These are phyloP conservation scores for Folsomia manolachei DNA, from an alignment of 2,888 invertebrate species.

Conservation along the genomic window DNA sequence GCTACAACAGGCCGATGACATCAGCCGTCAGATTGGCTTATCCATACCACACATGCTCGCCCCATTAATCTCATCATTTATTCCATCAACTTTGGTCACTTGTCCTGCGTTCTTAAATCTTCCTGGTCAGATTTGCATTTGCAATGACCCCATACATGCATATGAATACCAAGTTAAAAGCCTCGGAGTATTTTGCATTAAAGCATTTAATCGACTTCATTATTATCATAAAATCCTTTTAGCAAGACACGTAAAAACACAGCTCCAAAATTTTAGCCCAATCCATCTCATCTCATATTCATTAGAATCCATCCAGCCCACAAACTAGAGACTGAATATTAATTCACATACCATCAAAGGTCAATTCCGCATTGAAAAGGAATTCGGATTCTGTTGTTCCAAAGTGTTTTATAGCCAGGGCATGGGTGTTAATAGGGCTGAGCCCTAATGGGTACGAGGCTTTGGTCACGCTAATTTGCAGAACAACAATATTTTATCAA, in stretches of 20 bases:
- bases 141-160: too few species aligned
- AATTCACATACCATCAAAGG: too few species aligned
- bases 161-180: background rate
- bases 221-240: conserved; percentile 1
- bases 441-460: too few species aligned
- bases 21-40: background rate
- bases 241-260: background rate
- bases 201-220: background rate
- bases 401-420: background rate
- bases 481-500: background rate
- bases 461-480: background rate
- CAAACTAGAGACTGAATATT: too few species aligned
- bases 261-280: background rate
- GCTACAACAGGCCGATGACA: background rate
- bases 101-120: background rate
- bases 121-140: background rate
- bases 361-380: background rate
- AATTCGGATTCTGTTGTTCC: background rate
- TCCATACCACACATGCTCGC: background rate
- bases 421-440: background rate
- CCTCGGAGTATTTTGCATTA: background rate
- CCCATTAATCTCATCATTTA: background rate
- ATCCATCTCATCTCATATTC: background rate
- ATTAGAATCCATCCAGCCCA: background rate
- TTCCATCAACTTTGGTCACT: background rate